Evolutionary conservation across 2,888 invertebrate species (phyloP).

Genomic region (Papilio elwesi): DNA sequence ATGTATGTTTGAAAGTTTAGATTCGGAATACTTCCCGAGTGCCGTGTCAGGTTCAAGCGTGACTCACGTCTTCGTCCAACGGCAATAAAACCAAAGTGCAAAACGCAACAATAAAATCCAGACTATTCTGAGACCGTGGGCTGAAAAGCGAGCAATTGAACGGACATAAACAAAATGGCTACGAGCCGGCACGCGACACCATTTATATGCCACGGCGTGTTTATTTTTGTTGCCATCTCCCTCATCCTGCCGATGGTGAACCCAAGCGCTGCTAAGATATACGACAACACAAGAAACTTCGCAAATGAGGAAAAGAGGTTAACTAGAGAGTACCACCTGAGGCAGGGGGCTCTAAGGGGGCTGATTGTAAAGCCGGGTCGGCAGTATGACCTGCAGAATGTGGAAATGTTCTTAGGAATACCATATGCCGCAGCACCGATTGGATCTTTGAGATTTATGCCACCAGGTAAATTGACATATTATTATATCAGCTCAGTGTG

Average conservation of each 20-base stretch:
- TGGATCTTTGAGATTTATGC: constrained; percentile 91
- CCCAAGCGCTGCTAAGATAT: constrained; percentile 68
- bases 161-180: constrained; percentile 78
- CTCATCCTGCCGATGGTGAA: constrained; percentile 74
- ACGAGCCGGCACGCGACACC: constrained; percentile 74
- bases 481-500: no score
- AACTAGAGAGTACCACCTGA: constrained; percentile 85
- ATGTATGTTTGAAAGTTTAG: background rate
- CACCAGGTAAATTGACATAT: constrained; percentile 85
- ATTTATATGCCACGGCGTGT: constrained; percentile 77
- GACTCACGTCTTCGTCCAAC: constrained; percentile 57
- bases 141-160: constrained; percentile 67
- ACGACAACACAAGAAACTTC: constrained; percentile 65
- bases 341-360: constrained; percentile 88
- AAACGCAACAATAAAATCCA: constrained; percentile 68
- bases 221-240: constrained; percentile 79
- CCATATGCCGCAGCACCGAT: constrained; percentile 93
- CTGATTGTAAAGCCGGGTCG: constrained; percentile 86
- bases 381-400: constrained; percentile 85
- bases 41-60: constrained; percentile 49
- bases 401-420: constrained; percentile 91
- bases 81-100: constrained; percentile 58
- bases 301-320: constrained; percentile 73
- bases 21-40: constrained; percentile 24
- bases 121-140: constrained; percentile 68